Conservation (phyloP, 92 coral and sea anemone genomes). For the Porites evermanni region DNA sequence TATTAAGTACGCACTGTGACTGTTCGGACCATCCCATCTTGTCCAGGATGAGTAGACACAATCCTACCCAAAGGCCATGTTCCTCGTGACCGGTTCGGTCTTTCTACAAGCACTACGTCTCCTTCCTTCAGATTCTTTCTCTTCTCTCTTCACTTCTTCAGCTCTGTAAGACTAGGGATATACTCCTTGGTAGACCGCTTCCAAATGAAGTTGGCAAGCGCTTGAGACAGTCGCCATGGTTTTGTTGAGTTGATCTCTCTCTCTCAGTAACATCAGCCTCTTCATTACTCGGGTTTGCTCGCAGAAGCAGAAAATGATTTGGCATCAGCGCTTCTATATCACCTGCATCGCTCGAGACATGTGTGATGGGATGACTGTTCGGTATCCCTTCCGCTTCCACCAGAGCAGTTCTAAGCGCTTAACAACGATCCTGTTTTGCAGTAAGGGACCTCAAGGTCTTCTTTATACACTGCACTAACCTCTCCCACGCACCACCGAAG, state of each 20-base stretch:
- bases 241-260: constrained; percentile 38
- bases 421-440: constrained; percentile 8
- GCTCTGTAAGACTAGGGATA: background rate
- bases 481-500: no score
- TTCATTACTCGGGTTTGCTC: background rate
- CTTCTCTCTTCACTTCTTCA: constrained; percentile 12
- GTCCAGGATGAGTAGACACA: background rate
- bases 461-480: no score
- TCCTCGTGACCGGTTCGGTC: constrained; percentile 23
- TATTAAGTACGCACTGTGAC: background rate
- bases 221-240: constrained; percentile 30
- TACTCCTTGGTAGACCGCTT: background rate
- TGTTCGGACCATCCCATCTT: background rate
- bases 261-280: constrained; percentile 20
- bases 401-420: constrained; percentile 3
- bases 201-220: constrained; percentile 10
- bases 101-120: constrained; percentile 27
- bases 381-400: constrained; percentile 34
- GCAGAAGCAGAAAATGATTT: constrained; percentile 23
- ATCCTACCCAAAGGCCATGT: constrained; percentile 35
- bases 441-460: no score
- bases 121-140: constrained; percentile 14
- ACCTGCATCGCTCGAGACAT: constrained; percentile 27
- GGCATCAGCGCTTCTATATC: constrained; percentile 33
- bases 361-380: constrained; percentile 30